phyloP scores from a whole-genome alignment of 2,797 vertebrate species.

The Alauda arvensis region DNA sequence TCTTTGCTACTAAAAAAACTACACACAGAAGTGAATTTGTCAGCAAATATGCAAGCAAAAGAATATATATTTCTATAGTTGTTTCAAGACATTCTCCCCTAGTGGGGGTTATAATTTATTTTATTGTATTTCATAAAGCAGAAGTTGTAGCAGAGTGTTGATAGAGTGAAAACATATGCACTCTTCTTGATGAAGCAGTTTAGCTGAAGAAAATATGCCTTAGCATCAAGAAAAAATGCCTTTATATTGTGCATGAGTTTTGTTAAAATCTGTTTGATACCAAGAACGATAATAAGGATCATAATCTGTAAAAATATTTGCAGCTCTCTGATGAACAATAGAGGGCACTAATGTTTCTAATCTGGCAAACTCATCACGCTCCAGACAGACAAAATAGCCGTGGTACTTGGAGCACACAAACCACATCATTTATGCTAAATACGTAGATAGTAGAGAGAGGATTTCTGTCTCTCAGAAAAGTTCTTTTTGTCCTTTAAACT shows the following conservation, averaged over 20 bases:
- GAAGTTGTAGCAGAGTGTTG: background rate
- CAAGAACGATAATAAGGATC: background rate
- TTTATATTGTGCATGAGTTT: background rate
- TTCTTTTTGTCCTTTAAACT: slow-evolving; percentile 48
- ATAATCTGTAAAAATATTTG: slow-evolving; percentile 60
- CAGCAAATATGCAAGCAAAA: background rate
- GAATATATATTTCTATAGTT: background rate
- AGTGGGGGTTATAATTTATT: background rate
- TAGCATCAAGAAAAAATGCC: background rate
- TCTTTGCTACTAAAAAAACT: background rate
- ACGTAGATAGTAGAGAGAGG: slow-evolving; percentile 15
- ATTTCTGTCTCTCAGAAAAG: slow-evolving; percentile 39
- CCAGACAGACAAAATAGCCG: slow-evolving; percentile 7
- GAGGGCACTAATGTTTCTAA: slow-evolving; percentile 92
- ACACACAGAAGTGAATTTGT: background rate
- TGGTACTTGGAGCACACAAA: slow-evolving; percentile 23
- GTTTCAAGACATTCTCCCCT: background rate
- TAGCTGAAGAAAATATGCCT: background rate
- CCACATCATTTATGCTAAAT: slow-evolving; percentile 37
- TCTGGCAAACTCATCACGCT: slow-evolving; percentile 69
- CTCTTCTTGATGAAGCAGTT: background rate
- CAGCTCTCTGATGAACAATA: slow-evolving; percentile 85
- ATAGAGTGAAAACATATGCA: background rate
- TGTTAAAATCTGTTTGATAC: slow-evolving; percentile 36
- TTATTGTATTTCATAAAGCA: background rate